Evolutionary conservation across 2,797 vertebrate genomes (phyloP), one percentile per base, ranked within the genome.

Genomic region (Clarias laeviceps): DNA sequence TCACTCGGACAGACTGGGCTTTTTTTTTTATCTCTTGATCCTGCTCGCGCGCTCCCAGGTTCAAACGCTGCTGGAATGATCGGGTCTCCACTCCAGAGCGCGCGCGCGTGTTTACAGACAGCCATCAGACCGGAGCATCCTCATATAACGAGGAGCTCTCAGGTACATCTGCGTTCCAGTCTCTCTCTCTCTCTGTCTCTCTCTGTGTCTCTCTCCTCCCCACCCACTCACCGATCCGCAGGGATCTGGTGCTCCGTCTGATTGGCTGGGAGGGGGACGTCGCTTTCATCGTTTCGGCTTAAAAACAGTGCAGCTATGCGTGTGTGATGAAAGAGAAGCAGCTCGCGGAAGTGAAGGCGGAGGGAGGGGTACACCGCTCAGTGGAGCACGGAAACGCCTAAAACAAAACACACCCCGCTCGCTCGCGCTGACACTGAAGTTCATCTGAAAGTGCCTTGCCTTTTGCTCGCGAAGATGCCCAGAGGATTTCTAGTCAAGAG

Each of bases 401-500:
- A 65, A 87, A 37, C 27, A 59, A 40, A 22, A 27, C 27, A 83
- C 3, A 65, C 5, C 40, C 66, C 69, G 62, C 59, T 59, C 14
- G 57, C 45, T 50, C 45, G 45, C 45, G 37, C 12, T 50, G 45
- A 12, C 82, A 15, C 27, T 27, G 62, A 34, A 32, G 62, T 80
- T 68, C 87, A 15, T 86, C 86, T 89, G 72, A n/a, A 90, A 92
- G 94, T 92, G 94, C 94, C 92, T 93, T 87, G 54, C 83, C 37
- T 40, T 27, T 83, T 59, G 65, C 76, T 34, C 74, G 86, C 87
- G 84, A 95, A 93, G 93, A 97, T 98, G 97, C 97, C 97, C 62
- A 94, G 97, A 90, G 97, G 97, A 77, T 98, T 98, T 91, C 90
- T 98, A 90, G 97, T 98, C 85, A 98, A 98, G 91, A 91, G 97